Base-by-base conservation (phyloP, 2,113 vertebrate species). In the Gorsachius goisagi region DNA sequence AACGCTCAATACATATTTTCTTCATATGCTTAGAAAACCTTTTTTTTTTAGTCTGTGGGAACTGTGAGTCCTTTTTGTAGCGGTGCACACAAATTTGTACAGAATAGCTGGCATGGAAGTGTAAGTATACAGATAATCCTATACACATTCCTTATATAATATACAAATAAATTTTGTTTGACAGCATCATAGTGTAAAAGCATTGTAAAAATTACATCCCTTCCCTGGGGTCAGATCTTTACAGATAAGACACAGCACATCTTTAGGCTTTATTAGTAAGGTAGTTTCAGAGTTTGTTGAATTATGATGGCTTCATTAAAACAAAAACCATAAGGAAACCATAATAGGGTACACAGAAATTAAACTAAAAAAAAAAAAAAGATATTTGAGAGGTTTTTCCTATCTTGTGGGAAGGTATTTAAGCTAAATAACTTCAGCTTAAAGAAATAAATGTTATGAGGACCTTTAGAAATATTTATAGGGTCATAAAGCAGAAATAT, bases 361-460 rank as follows among this genome's bases (percentile, higher is more conserved):
- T 47, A 95, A 78, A 81, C 30, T 56, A 56, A 67, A 60, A 62
- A 60, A 60, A n/a, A n/a, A n/a, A 64, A 30, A 55, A 24, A 59
- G 5, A 32, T 68, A 82, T 76, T 58, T 81, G 60, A 73, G 49
- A 78, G 30, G 6, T 30, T 93, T 82, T 81, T 78, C 44, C 32
- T 81, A 15, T 91, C 44, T 89, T 79, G 45, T 89, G 89, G 84
- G 84, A 93, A 95, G 85, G 30, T 49, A 60, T 75, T 82, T 72
- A 91, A 89, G n/a, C 49, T 93, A 68, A 95, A 59, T 85, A 94
- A 52, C 35, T 81, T 78, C 35, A 91, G 44, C 44, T 87, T 92
- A 91, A 85, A 95, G 63, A 80, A 95, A 94, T 89, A 91, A 94
- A 89, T 89, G 22, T 88, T 94, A 74, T 76, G 27, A 82, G 35